Conservation (phyloP, 2,113 vertebrate species). For the Heterotis niloticus region DNA sequence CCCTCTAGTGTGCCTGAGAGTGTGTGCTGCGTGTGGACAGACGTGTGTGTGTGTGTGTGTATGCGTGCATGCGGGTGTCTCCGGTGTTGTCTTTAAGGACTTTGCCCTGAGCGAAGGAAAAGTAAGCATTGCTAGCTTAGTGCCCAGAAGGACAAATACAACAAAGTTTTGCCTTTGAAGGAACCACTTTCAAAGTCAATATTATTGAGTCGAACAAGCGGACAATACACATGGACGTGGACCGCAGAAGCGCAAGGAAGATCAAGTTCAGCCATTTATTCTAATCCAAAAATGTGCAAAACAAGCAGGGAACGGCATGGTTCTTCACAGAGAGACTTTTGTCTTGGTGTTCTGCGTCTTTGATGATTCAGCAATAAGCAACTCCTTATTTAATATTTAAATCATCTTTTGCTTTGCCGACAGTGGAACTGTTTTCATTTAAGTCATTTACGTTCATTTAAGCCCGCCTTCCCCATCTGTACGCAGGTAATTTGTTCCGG, state of each 20-base stretch:
- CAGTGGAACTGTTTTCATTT: too few species aligned
- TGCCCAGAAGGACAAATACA: not conserved
- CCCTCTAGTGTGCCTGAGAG: not conserved
- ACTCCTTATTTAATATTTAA: too few species aligned
- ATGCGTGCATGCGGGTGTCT: not conserved
- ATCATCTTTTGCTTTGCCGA: too few species aligned
- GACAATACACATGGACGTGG: not conserved
- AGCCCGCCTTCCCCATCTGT: too few species aligned
- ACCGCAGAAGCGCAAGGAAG: not conserved
- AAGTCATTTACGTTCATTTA: too few species aligned
- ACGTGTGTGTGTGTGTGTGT: constrained; percentile 25
- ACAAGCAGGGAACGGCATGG: not conserved
- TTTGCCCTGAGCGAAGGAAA: not conserved
- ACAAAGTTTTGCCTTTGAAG: constrained; percentile 14
- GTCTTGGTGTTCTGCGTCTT: constrained; percentile 49
- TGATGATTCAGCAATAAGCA: too few species aligned
- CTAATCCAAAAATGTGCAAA: not conserved
- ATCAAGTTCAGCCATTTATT: not conserved
- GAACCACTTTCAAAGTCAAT: not conserved
- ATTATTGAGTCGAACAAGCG: constrained; percentile 4
- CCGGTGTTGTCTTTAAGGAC: not conserved
- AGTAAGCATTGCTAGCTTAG: not conserved
- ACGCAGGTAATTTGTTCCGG: too few species aligned
- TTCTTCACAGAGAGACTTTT: constrained; percentile 39
- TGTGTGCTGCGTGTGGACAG: constrained; percentile 14